These are phyloP conservation scores for Leptoteleia sp. DNA, from an alignment of 1,140 invertebrate species.

Conservation along the genomic window DNA sequence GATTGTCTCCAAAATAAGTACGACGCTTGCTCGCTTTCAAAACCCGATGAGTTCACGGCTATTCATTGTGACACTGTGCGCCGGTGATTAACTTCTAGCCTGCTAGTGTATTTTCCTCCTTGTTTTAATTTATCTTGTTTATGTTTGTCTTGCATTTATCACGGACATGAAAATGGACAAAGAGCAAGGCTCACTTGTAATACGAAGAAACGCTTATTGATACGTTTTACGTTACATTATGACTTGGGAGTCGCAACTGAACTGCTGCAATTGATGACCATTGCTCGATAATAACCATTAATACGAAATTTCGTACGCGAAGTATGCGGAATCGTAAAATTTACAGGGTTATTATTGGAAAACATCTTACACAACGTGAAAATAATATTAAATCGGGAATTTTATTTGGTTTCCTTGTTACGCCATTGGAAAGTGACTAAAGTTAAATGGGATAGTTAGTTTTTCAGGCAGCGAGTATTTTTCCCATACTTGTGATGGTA, in stretches of 20 bases:
- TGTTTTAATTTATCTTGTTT: constrained; percentile 33
- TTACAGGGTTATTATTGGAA: too few relatives aligned
- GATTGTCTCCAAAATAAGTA: constrained; percentile 13
- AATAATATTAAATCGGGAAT: too few relatives aligned
- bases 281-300: constrained; percentile 44
- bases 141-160: constrained; percentile 42
- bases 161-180: constrained; percentile 33
- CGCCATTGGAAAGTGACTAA: too few relatives aligned
- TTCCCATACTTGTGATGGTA: too few relatives aligned
- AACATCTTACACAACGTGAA: too few relatives aligned
- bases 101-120: constrained; percentile 4
- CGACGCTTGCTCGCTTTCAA: constrained; percentile 3
- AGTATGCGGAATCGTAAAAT: too few relatives aligned
- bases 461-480: too few relatives aligned
- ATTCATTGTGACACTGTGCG: constrained; percentile 10
- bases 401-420: too few relatives aligned
- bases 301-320: too few relatives aligned
- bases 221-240: constrained; percentile 19
- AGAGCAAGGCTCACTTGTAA: constrained; percentile 25
- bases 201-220: constrained; percentile 18
- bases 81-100: constrained; percentile 23
- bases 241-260: constrained; percentile 19
- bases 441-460: too few relatives aligned
- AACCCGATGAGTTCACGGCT: constrained; percentile 7
- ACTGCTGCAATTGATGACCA: constrained; percentile 24